Base-by-base conservation (phyloP, 2,113 vertebrate genomes). In the Cyanistes caeruleus region DNA sequence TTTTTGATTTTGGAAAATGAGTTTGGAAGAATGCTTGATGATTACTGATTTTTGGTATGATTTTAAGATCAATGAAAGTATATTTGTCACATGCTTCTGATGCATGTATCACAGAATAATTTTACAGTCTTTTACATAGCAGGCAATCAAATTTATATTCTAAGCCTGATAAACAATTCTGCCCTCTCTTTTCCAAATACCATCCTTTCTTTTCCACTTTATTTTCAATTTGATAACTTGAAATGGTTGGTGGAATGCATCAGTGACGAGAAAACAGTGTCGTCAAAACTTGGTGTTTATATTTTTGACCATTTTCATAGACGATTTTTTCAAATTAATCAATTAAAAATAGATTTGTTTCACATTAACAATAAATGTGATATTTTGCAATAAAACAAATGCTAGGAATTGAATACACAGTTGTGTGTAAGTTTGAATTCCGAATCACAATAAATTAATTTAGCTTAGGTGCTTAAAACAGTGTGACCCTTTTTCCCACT, bases 391-490 rank as follows among this genome's bases (percentile, higher is more conserved):
- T 33, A 79, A 56, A 23, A 56, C 17, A 53, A 70, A 48, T 55
- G 20, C 16, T 39, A 60, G 5, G 13, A 33, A 81, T 84, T 56
- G 7, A 43, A 56, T 13, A 72, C 6, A 37, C 3, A 56, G 7
- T 27, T 0, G 0, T 31, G 7, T 46, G 5, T 11, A 58, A 85
- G 3, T 58, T 74, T 56, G 12, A 1, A 6, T 60, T 80, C 28
- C 10, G 5, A 74, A 64, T 65, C 73, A 62, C n/a, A n/a, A 2
- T n/a, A 21, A 83, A 75, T 1, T 23, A 3, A 4, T 52, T 10
- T 5, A 9, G 9, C 67, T 84, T 43, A 60, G 18, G 13, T n/a
- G 8, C 10, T 78, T 88, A 51, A 60, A 52, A 30, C 19, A 27
- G 3, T 30, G 28, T 35, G 7, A 41, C 35, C 5, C 2, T 44